Evolutionary conservation across 2,888 invertebrate species (phyloP), one percentile per base, ranked within the genome.

Genomic region (Pimpla rufipes): DNA sequence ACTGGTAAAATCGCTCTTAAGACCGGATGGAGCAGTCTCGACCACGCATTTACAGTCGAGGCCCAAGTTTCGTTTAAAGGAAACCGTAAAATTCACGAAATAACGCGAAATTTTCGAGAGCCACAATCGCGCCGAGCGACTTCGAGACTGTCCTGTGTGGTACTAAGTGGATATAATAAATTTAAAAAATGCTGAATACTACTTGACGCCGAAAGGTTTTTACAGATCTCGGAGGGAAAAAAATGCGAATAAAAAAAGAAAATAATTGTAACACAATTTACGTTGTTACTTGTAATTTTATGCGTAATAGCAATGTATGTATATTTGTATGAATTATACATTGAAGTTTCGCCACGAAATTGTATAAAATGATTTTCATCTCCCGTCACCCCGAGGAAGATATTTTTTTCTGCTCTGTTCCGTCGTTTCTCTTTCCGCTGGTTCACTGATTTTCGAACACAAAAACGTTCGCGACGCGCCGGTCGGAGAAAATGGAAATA

Each of bases 151-250:
- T 55, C 42, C 70, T 50, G 45, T 77, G 81, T 84, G 80, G 66
- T 82, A 81, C 71, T 82, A 81, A 85, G 79, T 11, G 18, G 47
- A 47, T 21, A 47, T 21, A n/a, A 45, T 37, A 37, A 35, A 37
- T 21, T 4, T 62, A 2, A 29, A 3, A 29, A 29, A 29, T 21
- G 29, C 59, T 23, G 13, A 59, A 47, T 18, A 45, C n/a, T 70
- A 57, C 23, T 84, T 29, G 74, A 67, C 77, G 52, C 11, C 68
- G 66, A 71, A 86, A 76, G 86, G 79, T 86, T 85, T 88, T 88
- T 90, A 88, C 85, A 88, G 89, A 88, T 90, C 88, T 90, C 88
- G 78, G 89, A 88, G 91, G 91, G 89, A 89, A 86, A 81, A 79
- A 76, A 77, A 84, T 66, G n/a, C 35, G 68, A n/a, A 76, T 52